Conservation (phyloP, 2,888 invertebrate genomes). For the Nomada ferruginata region DNA sequence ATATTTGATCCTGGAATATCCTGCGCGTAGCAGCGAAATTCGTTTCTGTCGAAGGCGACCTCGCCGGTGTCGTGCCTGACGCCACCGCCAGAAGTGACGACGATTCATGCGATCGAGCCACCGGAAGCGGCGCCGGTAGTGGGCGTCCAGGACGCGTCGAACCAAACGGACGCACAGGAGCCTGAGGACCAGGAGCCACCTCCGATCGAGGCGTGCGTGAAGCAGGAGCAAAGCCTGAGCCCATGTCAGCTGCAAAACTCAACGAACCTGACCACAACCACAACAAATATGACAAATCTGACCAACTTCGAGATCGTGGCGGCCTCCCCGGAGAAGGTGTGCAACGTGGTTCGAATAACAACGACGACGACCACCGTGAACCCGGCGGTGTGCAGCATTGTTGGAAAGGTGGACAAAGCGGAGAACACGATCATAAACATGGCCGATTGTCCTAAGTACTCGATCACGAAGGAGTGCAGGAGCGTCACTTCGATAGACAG, state of each 20-base stretch:
- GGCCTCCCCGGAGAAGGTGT: constrained; percentile 75
- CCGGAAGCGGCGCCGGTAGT: constrained; percentile 85
- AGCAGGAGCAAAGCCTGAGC: constrained; percentile 77
- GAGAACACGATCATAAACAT: constrained; percentile 77
- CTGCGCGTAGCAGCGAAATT: constrained; percentile 77
- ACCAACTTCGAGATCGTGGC: constrained; percentile 78
- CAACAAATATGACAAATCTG: constrained; percentile 66
- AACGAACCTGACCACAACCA: constrained; percentile 52
- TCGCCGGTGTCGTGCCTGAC: constrained; percentile 87
- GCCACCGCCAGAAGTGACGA: constrained; percentile 87
- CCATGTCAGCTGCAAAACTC: constrained; percentile 75
- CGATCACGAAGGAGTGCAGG: constrained; percentile 73
- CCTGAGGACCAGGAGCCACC: constrained; percentile 69
- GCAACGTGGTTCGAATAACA: constrained; percentile 76
- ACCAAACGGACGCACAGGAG: constrained; percentile 91
- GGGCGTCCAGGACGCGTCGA: constrained; percentile 92
- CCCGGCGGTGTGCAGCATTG: constrained; percentile 83
- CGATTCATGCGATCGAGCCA: constrained; percentile 79
- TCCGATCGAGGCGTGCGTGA: constrained; percentile 70
- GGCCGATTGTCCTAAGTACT: constrained; percentile 77
- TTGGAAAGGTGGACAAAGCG: constrained; percentile 84
- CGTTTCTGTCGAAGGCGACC: constrained; percentile 84
- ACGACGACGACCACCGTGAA: constrained; percentile 84
- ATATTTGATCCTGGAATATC: constrained; percentile 47
- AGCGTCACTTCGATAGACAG: constrained; percentile 77